Evolutionary conservation across 1,140 invertebrate species (phyloP), one percentile per base, ranked within the genome.

Genomic region (Megathymus violae): DNA sequence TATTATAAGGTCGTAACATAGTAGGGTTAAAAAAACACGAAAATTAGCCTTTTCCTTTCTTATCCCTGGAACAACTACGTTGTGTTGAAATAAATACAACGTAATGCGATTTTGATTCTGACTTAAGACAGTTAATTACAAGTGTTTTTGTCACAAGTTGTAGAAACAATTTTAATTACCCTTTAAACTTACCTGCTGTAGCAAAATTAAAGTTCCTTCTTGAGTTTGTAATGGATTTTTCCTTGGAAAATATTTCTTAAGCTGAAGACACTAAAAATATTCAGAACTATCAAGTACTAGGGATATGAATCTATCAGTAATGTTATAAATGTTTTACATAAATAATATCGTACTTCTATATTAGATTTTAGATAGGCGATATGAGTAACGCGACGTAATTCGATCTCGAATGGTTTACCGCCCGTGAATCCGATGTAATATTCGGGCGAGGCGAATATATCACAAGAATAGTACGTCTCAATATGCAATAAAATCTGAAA

Each of bases 401-500:
- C 62, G 67, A 52, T 71, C 62, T 46, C 61, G 60, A 77, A 83
- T 74, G 69, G 74, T 80, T 80, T 79, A 74, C 72, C 74, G 70
- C 51, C 65, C 54, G 46, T 61, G 54, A 61, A 62, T 62, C 67
- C 66, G 62, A 67, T 78, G 75, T 82, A 78, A 82, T 74, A 76
- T 73, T 62, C 71, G 68, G 61, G 62, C 61, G 51, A 58, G 41
- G 31, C 63, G 64, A 79, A 85, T 85, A 85, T 82, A 85, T 86
- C 81, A 81, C 65, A 81, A 54, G 77, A 80, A 82, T 78, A 85
- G 68, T 89, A 85, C 75, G 82, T 85, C 84, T 89, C 87, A 89
- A 89, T 88, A 88, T 85, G 81, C 78, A 87, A 89, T 88, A 89
- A 87, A 87, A 87, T 75, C 63, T 71, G 79, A 60, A 71, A 83